These are phyloP conservation scores for Chelonoidis abingdonii DNA, from an alignment of 2,113 vertebrate genomes.

Conservation along the genomic window DNA sequence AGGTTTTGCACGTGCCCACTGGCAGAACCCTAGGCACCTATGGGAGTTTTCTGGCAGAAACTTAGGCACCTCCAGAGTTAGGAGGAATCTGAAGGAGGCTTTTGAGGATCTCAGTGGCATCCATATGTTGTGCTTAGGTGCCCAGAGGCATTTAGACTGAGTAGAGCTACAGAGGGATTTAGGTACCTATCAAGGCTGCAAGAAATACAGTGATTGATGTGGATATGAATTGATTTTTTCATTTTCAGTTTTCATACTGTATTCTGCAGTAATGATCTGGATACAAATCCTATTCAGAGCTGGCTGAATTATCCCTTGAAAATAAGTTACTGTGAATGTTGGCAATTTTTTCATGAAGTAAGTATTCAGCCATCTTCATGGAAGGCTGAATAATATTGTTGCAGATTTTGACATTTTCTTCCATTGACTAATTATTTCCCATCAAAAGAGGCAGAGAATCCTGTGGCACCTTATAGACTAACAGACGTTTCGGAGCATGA, in stretches of 20 bases:
- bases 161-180: not conserved
- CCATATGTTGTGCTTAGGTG: not conserved
- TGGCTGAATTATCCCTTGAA: constrained; percentile 55
- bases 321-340: constrained; percentile 59
- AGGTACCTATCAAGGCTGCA: constrained; percentile 10
- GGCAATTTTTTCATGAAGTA: constrained; percentile 34
- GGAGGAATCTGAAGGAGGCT: not conserved
- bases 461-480: too few relatives aligned
- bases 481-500: too few relatives aligned
- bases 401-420: not conserved
- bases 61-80: not conserved
- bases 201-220: constrained; percentile 11
- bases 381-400: constrained; percentile 58
- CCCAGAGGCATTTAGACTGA: not conserved
- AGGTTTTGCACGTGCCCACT: not conserved
- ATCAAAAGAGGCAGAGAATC: not conserved
- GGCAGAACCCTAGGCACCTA: not conserved
- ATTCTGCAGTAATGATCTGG: constrained; percentile 41
- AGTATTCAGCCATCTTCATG: constrained; percentile 55
- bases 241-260: constrained; percentile 52
- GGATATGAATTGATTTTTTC: constrained; percentile 16
- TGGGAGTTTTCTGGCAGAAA: not conserved
- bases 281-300: constrained; percentile 67
- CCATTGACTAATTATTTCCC: constrained; percentile 42
- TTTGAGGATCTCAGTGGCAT: not conserved